A percentile compares a stretch with the other conserved stretches of the same genome.
Conservation (phyloP, 2,797 vertebrate species). For the Pelochelys cantorii region DNA sequence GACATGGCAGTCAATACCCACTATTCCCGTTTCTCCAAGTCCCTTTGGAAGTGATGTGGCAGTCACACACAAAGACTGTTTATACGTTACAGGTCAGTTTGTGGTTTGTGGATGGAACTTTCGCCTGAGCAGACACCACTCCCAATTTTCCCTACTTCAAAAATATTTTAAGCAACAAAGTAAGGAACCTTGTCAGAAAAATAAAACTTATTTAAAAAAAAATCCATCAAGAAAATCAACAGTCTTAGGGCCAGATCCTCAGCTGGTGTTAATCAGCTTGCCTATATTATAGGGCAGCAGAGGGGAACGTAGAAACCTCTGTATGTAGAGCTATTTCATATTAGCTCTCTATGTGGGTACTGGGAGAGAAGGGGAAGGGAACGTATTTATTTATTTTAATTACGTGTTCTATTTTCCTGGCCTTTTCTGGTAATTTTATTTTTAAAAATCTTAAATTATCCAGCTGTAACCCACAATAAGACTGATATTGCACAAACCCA, state of each 20-base stretch:
- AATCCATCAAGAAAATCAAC: background rate
- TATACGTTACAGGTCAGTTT: background rate
- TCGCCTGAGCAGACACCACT: background rate
- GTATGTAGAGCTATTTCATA: background rate
- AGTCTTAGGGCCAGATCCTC: background rate
- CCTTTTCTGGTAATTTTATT: background rate
- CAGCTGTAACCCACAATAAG: background rate
- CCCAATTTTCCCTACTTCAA: background rate
- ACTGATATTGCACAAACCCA: background rate
- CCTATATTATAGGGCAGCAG: background rate
- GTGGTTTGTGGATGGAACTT: background rate
- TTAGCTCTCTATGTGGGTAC: background rate
- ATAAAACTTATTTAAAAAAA: background rate
- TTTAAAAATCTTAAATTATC: background rate
- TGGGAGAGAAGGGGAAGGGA: fast-evolving
- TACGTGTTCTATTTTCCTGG: background rate
- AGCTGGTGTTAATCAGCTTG: background rate
- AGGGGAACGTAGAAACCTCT: background rate
- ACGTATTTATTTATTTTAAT: background rate
- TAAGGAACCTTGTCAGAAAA: background rate
- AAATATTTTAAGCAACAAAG: background rate
- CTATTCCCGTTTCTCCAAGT: background rate
- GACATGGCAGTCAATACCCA: background rate
- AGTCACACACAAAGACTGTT: background rate
- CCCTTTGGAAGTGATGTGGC: background rate